These are phyloP conservation scores for Amphiprion ocellaris DNA, from an alignment of 2,113 vertebrate genomes.

Conservation along the genomic window DNA sequence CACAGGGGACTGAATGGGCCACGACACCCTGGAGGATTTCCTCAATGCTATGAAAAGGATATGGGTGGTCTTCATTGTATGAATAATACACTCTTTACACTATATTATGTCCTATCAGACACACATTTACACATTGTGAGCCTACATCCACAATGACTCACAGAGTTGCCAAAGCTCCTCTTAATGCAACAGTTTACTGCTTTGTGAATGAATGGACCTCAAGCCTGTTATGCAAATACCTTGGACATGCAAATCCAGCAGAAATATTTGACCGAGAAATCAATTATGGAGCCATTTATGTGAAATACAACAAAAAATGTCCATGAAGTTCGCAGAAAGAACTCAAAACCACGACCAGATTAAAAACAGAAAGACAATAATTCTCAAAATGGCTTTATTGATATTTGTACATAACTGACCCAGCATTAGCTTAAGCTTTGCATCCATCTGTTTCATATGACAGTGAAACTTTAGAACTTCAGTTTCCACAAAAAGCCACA, in stretches of 20 bases:
- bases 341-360: conserved; percentile 12
- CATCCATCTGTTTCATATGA: conserved; percentile 46
- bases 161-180: conserved; percentile 24
- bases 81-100: conserved; percentile 55
- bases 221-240: conserved; percentile 42
- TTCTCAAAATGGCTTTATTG: neutral
- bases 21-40: conserved; percentile 63
- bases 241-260: conserved; percentile 15
- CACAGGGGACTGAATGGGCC: conserved; percentile 46
- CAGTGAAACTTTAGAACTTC: conserved; percentile 53
- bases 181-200: conserved; percentile 38
- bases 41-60: conserved; percentile 56
- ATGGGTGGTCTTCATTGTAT: conserved; percentile 53
- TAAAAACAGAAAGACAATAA: neutral
- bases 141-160: conserved; percentile 26
- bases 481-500: conserved; percentile 50
- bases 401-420: conserved; percentile 25
- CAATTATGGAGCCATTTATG: conserved; percentile 28
- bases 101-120: conserved; percentile 32
- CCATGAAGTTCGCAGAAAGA: neutral
- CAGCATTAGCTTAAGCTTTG: conserved; percentile 9
- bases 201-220: conserved; percentile 66
- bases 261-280: conserved; percentile 42
- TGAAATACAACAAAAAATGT: conserved; percentile 19
- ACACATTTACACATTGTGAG: conserved; percentile 30